Evolutionary conservation across 2,113 vertebrate genomes (phyloP), one percentile per base, ranked within the genome.

Genomic region (Cyanistes caeruleus): DNA sequence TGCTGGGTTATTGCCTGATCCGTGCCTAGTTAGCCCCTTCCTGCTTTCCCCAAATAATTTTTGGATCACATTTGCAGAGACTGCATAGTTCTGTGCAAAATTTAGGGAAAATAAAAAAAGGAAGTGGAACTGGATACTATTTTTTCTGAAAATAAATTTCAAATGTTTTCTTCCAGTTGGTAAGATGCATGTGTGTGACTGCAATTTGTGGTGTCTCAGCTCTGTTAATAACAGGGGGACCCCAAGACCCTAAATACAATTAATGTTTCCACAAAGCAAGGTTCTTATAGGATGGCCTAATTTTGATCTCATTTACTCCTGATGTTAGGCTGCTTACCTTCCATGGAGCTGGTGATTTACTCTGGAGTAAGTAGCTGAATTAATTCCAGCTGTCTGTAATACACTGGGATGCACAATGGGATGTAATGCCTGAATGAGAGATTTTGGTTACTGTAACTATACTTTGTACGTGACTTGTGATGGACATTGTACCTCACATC

Each of bases 321-420:
- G 58, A 56, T 65, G 18, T 76, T 73, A 35, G 27, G 19, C 63
- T 91, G 49, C 87, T 91, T 49, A 15, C 28, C 18, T 82, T 93
- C 28, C 19, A 14, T 39, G 76, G 39, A 72, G n/a, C 20, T 0
- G 0, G 28, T 64, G 87, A 48, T 77, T 96, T 94, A 59, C 48
- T 88, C 48, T 31, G 52, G 76, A 72, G 41, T 64, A 94, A 89
- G 67, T 21, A 69, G 48, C 43, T 84, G 76, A 81, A 92, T 96
- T 51, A 86, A 84, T 93, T 77, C 82, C 92, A 95, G 39, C 63
- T 94, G 90, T 58, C 20, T 46, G 41, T 5, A 7, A 72, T 81
- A 18, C 19, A 6, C 10, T 0, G 4, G 67, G 75, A 77, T 82
- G 59, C 22, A 46, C 55, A 35, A 19, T 22, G 24, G 44, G 35